Evolutionary conservation across 2,113 vertebrate genomes (phyloP), one percentile per base, ranked within the genome.

Genomic region (Ranitomeya imitator): DNA sequence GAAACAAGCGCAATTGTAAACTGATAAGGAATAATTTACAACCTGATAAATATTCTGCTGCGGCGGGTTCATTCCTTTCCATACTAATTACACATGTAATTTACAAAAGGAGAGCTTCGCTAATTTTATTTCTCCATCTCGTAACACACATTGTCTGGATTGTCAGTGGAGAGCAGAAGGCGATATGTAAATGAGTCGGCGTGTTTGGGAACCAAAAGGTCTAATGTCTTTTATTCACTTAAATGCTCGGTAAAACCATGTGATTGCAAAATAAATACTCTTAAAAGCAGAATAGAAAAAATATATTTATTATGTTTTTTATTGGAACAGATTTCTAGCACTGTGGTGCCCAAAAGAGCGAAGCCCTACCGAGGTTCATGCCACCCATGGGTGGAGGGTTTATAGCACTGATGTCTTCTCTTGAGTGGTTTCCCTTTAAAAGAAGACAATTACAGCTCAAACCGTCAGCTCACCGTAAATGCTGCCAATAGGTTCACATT

Each of bases 21-120:
- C 85, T 83, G 69, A 82, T 88, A 88, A 21, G 54, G 86, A 83
- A 83, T 88, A 88, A 87, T 83, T 88, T 83, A 83, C 79, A 71
- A 63, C 9, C 79, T 82, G 54, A 83, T 88, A 81, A 84, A 83
- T 88, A 88, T 88, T 88, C 80, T 45, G 37, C 55, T 37, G 21
- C 80, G 21, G 19, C 9, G n/a, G 57, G 21, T 65, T 82, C 80
- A 67, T 80, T 77, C 45, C 76, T 67, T 61, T 67, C 71, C 59
- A 83, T 84, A 61, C 80, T 80, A 83, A 88, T 88, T 88, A 77
- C 69, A 69, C 86, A 81, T 81, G 63, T 80, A 87, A 87, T 87
- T 87, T 87, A 87, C 61, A 79, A 63, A 87, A 63, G 54, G 54
- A 80, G 61, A 57, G 63, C 69, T 26, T 14, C 6, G 69, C 86